Evolutionary conservation across 2,797 vertebrate species (phyloP).

Genomic region (Cyclopterus lumpus): DNA sequence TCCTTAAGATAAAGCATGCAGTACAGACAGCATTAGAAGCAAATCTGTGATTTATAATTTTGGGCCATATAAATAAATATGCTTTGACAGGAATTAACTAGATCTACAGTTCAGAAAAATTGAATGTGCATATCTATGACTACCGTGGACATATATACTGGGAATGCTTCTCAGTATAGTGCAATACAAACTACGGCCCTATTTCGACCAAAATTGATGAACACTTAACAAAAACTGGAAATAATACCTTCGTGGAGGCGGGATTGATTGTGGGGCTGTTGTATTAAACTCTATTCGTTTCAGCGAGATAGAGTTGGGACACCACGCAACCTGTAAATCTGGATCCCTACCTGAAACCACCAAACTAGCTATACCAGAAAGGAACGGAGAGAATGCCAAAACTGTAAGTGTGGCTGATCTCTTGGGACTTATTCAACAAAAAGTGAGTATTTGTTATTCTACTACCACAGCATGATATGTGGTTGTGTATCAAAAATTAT

Average conservation of each 20-base stretch:
- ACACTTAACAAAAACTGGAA: not conserved
- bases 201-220: not conserved
- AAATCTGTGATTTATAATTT: constrained; percentile 22
- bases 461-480: not conserved
- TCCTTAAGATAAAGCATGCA: not conserved
- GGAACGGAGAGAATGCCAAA: not conserved
- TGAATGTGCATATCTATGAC: not conserved
- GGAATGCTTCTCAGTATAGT: not conserved
- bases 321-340: constrained; percentile 24
- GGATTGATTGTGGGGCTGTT: not conserved
- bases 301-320: not conserved
- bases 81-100: not conserved
- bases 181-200: not conserved
- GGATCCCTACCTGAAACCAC: constrained; percentile 8
- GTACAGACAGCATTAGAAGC: not conserved
- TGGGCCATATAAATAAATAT: constrained; percentile 7
- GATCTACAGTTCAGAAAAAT: not conserved
- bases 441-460: not conserved
- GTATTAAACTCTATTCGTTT: not conserved
- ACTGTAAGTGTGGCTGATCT: not conserved
- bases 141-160: not conserved
- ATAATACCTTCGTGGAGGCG: not conserved
- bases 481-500: not conserved
- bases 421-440: not conserved
- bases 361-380: constrained; percentile 6